A percentile compares a stretch with the other conserved stretches of the same genome.
Conservation (phyloP, 2,113 vertebrate genomes). For the Psittacula cyanocephala region DNA sequence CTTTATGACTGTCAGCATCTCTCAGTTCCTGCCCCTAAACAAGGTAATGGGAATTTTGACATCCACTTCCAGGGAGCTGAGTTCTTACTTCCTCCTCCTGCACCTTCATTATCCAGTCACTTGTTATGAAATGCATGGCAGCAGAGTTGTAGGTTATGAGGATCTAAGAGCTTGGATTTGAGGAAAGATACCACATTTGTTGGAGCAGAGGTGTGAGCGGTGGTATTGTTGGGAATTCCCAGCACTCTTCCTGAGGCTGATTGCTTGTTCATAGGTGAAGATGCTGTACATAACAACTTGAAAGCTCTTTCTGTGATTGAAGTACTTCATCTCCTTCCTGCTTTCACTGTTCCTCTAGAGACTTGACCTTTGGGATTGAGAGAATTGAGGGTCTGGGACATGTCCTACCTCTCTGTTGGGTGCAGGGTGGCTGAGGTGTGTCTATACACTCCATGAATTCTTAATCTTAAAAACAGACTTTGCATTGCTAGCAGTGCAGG, state of each 20-base stretch:
- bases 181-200: fast-evolving
- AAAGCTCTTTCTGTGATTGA: background rate
- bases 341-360: background rate
- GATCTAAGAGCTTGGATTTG: background rate
- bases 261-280: background rate
- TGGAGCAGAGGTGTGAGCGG: background rate
- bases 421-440: background rate
- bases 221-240: background rate
- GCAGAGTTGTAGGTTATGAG: background rate
- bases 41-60: background rate
- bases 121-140: background rate
- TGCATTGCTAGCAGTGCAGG: background rate
- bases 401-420: background rate
- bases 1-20: background rate
- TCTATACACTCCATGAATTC: background rate
- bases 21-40: background rate
- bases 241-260: background rate
- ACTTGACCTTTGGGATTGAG: background rate
- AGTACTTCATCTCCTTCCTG: background rate
- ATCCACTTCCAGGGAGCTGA: background rate
- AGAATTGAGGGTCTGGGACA: background rate
- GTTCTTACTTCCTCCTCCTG: background rate
- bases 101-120: background rate
- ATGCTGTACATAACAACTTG: background rate
- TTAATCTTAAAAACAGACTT: background rate